These are phyloP conservation scores for Stenodema calcarata DNA, from an alignment of 2,888 invertebrate genomes.

Conservation along the genomic window DNA sequence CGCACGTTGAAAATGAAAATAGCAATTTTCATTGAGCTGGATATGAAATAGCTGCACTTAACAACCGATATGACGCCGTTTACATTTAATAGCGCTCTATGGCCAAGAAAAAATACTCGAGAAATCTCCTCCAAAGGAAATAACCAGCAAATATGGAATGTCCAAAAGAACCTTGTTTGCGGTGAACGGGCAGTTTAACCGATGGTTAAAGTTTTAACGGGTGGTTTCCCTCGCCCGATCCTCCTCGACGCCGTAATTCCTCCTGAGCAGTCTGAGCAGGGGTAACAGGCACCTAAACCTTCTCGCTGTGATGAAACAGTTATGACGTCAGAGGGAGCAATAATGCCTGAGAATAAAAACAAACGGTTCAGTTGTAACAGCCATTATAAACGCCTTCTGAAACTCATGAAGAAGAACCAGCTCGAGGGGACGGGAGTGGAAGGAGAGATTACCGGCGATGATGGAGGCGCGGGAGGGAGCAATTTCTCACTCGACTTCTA, in stretches of 20 bases:
- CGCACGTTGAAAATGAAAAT: too few relatives aligned
- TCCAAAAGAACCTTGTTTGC: not conserved
- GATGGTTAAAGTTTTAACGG: not conserved
- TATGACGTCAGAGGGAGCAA: slow-evolving; percentile 41
- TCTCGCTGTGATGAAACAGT: slow-evolving; percentile 2
- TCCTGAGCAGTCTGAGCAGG: not conserved
- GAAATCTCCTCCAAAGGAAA: not conserved
- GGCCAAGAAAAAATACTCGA: not conserved
- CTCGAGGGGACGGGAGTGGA: not conserved
- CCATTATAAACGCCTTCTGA: slow-evolving; percentile 15
- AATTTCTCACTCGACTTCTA: slow-evolving; percentile 27
- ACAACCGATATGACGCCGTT: not conserved
- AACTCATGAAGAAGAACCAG: not conserved
- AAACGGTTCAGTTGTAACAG: not conserved
- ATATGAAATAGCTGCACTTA: too few relatives aligned
- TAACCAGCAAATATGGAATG: not conserved
- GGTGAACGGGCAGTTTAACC: not conserved
- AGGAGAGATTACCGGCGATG: not conserved
- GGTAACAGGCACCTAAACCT: not conserved
- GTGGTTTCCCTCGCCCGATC: not conserved
- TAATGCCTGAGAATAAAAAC: slow-evolving; percentile 45
- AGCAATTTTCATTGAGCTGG: too few relatives aligned
- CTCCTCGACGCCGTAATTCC: not conserved
- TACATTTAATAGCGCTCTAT: slow-evolving; percentile 3
- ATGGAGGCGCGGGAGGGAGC: not conserved